A percentile compares a stretch with the other conserved stretches of the same genome.
Conservation (phyloP, 2,888 invertebrate species). For the Acrocera orbiculus region DNA sequence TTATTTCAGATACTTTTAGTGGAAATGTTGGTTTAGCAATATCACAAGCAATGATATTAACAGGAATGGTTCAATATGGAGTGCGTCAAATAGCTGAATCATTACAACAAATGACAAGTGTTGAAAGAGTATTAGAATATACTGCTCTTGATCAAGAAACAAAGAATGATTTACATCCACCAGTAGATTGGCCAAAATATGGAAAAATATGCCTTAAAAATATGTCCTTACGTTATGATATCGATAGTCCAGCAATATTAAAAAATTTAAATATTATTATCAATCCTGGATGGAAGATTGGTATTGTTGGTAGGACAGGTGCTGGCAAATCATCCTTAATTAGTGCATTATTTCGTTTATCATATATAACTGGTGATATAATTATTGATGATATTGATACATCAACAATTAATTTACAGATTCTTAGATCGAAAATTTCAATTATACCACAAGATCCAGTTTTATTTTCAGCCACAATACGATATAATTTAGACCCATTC, state of each 20-base stretch:
- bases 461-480: conserved; percentile 39
- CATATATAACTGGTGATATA: conserved; percentile 50
- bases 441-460: conserved; percentile 41
- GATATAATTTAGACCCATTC: conserved; percentile 47
- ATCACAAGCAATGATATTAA: conserved; percentile 49
- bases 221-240: conserved; percentile 41
- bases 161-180: conserved; percentile 33
- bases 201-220: conserved; percentile 40
- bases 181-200: conserved; percentile 46
- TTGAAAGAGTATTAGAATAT: conserved; percentile 55
- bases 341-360: conserved; percentile 58
- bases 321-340: conserved; percentile 69
- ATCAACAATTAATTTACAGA: conserved; percentile 33
- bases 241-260: conserved; percentile 45
- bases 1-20: conserved; percentile 32
- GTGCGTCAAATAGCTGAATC: conserved; percentile 52
- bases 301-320: conserved; percentile 69
- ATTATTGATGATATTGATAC: conserved; percentile 52
- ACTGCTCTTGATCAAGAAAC: conserved; percentile 45
- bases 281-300: conserved; percentile 49
- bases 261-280: conserved; percentile 52
- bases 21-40: conserved; percentile 55
- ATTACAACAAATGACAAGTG: conserved; percentile 53
- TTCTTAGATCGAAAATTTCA: conserved; percentile 35
- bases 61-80: conserved; percentile 53